Evolutionary conservation across 2,113 vertebrate genomes (phyloP).

Genomic region (Oryzias curvinotus): DNA sequence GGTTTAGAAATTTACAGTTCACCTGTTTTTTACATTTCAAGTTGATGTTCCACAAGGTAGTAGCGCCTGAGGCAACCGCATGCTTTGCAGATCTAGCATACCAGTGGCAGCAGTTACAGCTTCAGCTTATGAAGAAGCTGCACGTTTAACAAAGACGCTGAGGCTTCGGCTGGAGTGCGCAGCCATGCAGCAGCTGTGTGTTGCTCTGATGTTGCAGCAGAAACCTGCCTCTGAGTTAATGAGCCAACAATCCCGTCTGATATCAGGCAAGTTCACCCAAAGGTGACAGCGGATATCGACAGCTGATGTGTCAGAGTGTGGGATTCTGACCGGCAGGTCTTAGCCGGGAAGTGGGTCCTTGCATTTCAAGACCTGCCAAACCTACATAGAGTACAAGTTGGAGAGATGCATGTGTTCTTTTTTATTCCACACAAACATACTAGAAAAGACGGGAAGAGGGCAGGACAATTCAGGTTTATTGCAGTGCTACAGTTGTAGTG

Average conservation of each 20-base stretch:
- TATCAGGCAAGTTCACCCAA: conserved; percentile 17
- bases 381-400: not conserved
- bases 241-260: conserved; percentile 2
- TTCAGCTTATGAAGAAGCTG: not conserved
- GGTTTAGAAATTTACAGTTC: too few relatives aligned
- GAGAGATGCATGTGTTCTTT: not conserved
- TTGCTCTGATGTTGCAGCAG: conserved; percentile 5
- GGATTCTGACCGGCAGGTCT: conserved; percentile 4
- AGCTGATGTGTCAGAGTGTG: conserved; percentile 2
- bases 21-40: not conserved
- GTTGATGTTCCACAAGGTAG: not conserved
- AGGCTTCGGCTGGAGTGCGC: not conserved
- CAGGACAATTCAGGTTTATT: too few relatives aligned
- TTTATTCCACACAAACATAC: not conserved
- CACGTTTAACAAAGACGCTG: too few relatives aligned
- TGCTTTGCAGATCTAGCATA: not conserved
- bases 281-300: conserved; percentile 17
- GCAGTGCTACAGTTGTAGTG: too few relatives aligned
- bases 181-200: not conserved
- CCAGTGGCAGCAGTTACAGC: not conserved
- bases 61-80: not conserved
- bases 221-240: not conserved
- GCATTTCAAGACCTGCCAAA: conserved; percentile 3
- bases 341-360: not conserved
- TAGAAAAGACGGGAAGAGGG: too few relatives aligned